Conservation (phyloP, 2,888 invertebrate species). For the Tortricodes alternella region DNA sequence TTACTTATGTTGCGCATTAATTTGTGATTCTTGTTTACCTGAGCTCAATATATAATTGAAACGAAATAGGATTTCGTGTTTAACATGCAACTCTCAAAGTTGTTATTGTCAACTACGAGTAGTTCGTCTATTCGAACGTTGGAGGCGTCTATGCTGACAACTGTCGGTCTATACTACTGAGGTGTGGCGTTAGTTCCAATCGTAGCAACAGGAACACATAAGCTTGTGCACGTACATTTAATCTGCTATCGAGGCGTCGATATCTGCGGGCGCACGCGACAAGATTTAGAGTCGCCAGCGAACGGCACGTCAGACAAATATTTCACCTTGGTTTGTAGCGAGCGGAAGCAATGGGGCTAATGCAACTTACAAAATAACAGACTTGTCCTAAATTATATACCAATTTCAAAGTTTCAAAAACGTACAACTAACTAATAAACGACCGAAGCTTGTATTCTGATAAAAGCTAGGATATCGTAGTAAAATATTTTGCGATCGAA, state of each 20-base stretch:
- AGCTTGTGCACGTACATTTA: slow-evolving; percentile 31
- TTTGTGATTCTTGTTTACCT: not conserved
- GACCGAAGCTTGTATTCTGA: too few relatives aligned
- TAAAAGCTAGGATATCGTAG: too few relatives aligned
- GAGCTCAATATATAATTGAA: not conserved
- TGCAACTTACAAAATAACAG: slow-evolving; percentile 15
- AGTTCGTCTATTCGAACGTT: not conserved
- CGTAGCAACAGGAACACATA: slow-evolving; percentile 10
- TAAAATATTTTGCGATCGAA: too few relatives aligned
- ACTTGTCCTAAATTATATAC: slow-evolving; percentile 1
- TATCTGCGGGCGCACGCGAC: slow-evolving; percentile 64
- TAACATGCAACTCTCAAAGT: not conserved
- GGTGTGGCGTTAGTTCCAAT: not conserved
- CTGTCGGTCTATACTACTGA: not conserved
- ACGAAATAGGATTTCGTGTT: slow-evolving; percentile 1
- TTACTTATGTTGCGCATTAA: not conserved
- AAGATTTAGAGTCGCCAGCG: slow-evolving; percentile 64
- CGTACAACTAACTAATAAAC: too few relatives aligned
- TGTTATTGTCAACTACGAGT: not conserved
- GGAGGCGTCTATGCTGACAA: not conserved
- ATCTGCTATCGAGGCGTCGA: slow-evolving; percentile 48
- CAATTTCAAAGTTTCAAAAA: not conserved
- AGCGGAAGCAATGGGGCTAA: slow-evolving; percentile 44
- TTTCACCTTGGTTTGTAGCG: slow-evolving; percentile 67
- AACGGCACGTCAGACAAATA: slow-evolving; percentile 64